Conservation (phyloP, 2,888 invertebrate species). For the Caenorhabditis panamensis region DNA sequence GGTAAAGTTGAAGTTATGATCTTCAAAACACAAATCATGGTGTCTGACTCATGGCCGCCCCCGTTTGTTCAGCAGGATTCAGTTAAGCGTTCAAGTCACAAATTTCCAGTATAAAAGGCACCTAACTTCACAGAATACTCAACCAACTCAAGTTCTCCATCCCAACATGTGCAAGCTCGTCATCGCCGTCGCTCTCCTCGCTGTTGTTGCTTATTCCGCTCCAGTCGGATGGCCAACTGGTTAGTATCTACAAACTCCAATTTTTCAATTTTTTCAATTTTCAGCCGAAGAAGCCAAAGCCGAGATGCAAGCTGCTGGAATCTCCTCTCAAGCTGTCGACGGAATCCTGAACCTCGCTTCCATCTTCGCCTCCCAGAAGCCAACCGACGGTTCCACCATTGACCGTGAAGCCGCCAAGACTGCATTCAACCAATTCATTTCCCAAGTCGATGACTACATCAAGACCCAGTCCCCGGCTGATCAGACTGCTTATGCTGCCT, state of each 20-base stretch:
- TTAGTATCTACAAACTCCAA: background rate
- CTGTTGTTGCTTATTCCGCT: conserved; percentile 8
- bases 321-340: background rate
- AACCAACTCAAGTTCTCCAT: background rate
- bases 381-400: conserved; percentile 1
- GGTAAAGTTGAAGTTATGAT: background rate
- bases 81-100: background rate
- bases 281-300: conserved; percentile 38
- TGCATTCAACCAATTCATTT: conserved; percentile 2
- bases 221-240: conserved; percentile 31
- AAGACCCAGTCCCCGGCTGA: conserved; percentile 16
- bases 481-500: conserved; percentile 7
- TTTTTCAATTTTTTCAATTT: background rate
- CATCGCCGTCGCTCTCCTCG: conserved; percentile 18
- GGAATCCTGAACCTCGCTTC: conserved; percentile 13
- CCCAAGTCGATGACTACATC: conserved; percentile 3
- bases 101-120: conserved; percentile 9
- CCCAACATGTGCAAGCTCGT: conserved; percentile 30
- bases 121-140: background rate
- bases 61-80: background rate
- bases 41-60: background rate
- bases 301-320: conserved; percentile 10
- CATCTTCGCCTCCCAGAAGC: conserved; percentile 9
- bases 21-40: background rate
- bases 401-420: conserved; percentile 12